Conservation (phyloP, 2,797 vertebrate genomes). For the Jordanella pulchra region DNA sequence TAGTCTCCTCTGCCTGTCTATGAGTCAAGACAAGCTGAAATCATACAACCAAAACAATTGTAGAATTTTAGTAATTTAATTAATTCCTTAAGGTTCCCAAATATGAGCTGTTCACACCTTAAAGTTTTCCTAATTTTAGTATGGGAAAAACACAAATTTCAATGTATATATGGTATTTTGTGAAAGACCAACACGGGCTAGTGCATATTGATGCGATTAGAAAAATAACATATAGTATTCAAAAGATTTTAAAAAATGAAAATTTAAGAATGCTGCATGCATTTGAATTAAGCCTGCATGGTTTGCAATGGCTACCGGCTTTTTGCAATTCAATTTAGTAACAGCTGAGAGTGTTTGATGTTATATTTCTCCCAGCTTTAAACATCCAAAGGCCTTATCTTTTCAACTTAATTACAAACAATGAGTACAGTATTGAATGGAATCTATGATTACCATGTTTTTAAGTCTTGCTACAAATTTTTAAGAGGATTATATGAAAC, state of each 20-base stretch:
- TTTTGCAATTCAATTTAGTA: not conserved
- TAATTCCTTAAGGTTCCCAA: not conserved
- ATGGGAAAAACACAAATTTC: not conserved
- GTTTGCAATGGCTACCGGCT: not conserved
- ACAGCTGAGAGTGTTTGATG: not conserved
- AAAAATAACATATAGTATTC: not conserved
- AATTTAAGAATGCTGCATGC: not conserved
- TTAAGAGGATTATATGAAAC: too few species aligned
- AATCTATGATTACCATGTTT: too few species aligned
- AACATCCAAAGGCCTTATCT: not conserved
- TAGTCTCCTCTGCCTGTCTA: conserved; percentile 61
- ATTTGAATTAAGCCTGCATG: not conserved
- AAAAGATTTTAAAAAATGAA: not conserved
- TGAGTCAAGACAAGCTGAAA: conserved; percentile 52
- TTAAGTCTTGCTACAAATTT: too few species aligned
- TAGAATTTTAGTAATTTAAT: not conserved
- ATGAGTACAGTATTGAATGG: too few species aligned
- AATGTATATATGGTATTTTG: not conserved
- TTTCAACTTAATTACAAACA: not conserved
- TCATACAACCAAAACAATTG: conserved; percentile 9
- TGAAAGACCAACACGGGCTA: not conserved
- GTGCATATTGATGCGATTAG: not conserved
- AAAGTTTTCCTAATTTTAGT: not conserved
- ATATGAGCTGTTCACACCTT: not conserved
- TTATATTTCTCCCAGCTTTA: not conserved